phyloP scores from a whole-genome alignment of 35 echinoderm and acorn worm genomes.

The Anneissia japonica region DNA sequence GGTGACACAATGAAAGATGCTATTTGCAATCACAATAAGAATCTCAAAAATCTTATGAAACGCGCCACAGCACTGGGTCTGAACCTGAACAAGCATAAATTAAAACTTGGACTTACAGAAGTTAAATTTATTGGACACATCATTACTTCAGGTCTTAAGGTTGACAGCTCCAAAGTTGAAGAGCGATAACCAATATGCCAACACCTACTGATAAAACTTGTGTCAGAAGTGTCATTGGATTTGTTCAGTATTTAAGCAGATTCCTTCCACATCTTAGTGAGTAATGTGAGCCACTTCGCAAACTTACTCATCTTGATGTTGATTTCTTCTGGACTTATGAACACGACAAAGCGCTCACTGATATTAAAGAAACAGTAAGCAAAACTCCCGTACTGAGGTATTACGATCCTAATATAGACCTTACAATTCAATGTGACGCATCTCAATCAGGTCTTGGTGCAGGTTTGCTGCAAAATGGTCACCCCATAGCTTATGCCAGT shows the following conservation, averaged over 20 bases:
- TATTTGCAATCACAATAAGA: too few relatives aligned
- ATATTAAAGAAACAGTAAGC: slow-evolving; percentile 16
- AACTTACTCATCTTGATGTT: slow-evolving; percentile 13
- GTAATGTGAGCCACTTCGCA: slow-evolving; percentile 6
- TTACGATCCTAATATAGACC: slow-evolving; percentile 4
- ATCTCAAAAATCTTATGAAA: too few relatives aligned
- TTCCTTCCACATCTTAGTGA: slow-evolving; percentile 24
- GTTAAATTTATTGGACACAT: too few relatives aligned
- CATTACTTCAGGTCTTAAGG: too few relatives aligned
- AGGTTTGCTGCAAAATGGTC: slow-evolving; percentile 25
- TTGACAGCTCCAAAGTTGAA: neutral
- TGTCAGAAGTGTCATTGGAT: slow-evolving; percentile 2
- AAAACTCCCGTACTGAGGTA: slow-evolving; percentile 12
- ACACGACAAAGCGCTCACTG: slow-evolving; percentile 11
- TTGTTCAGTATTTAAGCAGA: slow-evolving; percentile 16
- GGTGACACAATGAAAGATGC: too few relatives aligned
- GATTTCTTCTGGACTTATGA: slow-evolving; percentile 1
- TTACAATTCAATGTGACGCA: slow-evolving; percentile 19
- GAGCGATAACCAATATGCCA: slow-evolving; percentile 19
- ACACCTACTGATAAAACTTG: slow-evolving; percentile 2
- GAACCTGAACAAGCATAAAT: too few relatives aligned
- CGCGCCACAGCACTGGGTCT: too few relatives aligned
- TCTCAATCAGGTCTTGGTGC: slow-evolving; percentile 19
- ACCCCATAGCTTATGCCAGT: slow-evolving; percentile 36
- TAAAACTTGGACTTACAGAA: too few relatives aligned